Base-by-base conservation (phyloP, 2,797 vertebrate species). In the Spinibarbus caldwelli region DNA sequence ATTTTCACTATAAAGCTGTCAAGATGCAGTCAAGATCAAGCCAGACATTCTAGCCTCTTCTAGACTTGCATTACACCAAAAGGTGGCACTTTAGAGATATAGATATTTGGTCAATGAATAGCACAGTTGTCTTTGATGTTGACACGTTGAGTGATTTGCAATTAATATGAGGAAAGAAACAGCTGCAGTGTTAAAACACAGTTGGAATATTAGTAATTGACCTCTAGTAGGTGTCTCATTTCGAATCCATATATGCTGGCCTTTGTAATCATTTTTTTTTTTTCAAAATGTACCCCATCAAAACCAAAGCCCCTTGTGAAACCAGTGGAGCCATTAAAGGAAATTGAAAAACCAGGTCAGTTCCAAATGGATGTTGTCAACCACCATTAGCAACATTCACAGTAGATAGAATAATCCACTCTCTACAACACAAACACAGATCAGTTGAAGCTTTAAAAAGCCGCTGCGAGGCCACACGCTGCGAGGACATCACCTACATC, bases 341-440 rank as follows among this genome's bases (percentile, higher is more conserved):
- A 92, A 91, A 93, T 94, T 94, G 92, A 90, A 91, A 92, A 94
- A 92, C 92, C 91, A 92, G 91, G 93, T 92, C 93, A 93, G 91
- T 93, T 94, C 90, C 90, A 93, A 94, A 94, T 94, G 92, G 84
- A 90, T 93, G 93, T 93, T 92, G 93, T 94, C 92, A 93, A 93
- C 93, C 90, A 91, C 92, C 92, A 85, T 93, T 90, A 92, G 92
- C 89, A 91, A 89, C 93, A 93, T 94, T 91, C 93, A 93, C 92
- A 87, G 89, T 89, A 90, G 90, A 91, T 93, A 92, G 92, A 94
- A 92, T 93, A 93, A 95, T 93, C 79, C 64, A 82, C 79, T 82
- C 36, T 90, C 92, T 93, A 88, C 87, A 92, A 92, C 92, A 94
- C 90, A 93, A 92, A 93, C 88, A 76, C 41, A 91, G 91, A 92